Base-by-base conservation (phyloP, 2,797 vertebrate genomes). In the Typhlichthys eigenmanni region DNA sequence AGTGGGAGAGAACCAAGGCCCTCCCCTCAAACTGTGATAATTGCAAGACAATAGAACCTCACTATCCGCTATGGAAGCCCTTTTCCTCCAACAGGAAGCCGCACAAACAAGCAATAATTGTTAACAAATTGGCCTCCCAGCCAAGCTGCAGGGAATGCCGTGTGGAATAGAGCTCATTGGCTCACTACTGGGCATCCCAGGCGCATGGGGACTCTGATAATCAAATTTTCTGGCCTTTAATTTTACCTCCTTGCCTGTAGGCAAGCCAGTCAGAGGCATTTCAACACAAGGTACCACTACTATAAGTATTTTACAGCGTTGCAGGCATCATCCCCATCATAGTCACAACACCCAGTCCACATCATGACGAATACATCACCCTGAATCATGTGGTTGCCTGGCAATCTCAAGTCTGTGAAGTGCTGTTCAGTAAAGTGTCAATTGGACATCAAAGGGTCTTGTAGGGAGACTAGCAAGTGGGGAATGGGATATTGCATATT, bases 71-170 rank as follows among this genome's bases (percentile, higher is more conserved):
- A 71, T 62, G 64, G 72, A 79, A 75, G 55, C 69, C 69, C 73
- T 52, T 62, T 72, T 76, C 54, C 53, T 4, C 72, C 64, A 67
- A 70, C 76, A 83, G 87, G 84, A 94, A 93, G 92, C 88, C 55
- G 85, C 89, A 88, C 90, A 95, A 95, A 96, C 88, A 86, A 94
- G 88, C 84, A 86, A 83, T 95, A 95, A 95, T 93, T 93, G 91
- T 93, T 93, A 94, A 94, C 94, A 95, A 96, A 96, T 93, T 94
- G 92, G 86, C 87, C 91, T 92, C 91, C 77, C 79, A 87, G 91
- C 87, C 73, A 91, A 85, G 85, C 82, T 77, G 84, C 74, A 68
- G 47, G 0, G 48, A 75, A 85, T 81, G 85, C 85, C 80, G 82
- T 88, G 83, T 88, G 92, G 91, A 93, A 87, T 91, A 92, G 88